Base-by-base conservation (phyloP, 2,888 invertebrate species). In the Coenonympha glycerion region DNA sequence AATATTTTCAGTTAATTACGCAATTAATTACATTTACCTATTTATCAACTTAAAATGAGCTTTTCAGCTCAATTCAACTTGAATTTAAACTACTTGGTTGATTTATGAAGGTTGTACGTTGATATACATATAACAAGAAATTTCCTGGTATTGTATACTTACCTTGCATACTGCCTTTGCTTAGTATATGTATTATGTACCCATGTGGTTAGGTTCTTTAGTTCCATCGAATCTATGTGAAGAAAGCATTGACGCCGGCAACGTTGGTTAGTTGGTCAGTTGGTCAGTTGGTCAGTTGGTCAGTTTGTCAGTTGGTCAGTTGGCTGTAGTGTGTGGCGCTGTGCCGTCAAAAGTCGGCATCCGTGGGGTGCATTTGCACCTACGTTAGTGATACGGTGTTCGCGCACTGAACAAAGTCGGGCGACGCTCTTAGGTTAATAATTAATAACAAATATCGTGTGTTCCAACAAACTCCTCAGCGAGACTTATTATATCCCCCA, bases 401-500 rank as follows among this genome's bases (percentile, higher is more conserved):
- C 63, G 66, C 63, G 66, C 63, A 53, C 65, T 67, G 83, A 80
- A 79, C 82, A 79, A 79, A 78, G 62, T 55, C 66, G 67, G 61
- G 64, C 61, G 66, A 63, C 63, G 66, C 60, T 52, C 60, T 71
- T 83, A 85, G 84, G 74, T 79, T 85, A 82, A 79, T 79, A 16
- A 69, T 66, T n/a, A n/a, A n/a, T n/a, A 63, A 78, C 5, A 69
- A 66, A 63, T 79, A 78, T 79, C 65, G 62, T 82, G 76, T 84
- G 84, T 82, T 65, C 69, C 72, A 82, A 83, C 84, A 84, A 84
- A 85, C 77, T 71, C 67, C 64, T 76, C 79, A 81, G 86, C 85
- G 86, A 82, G 85, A 81, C 73, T 66, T 64, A 59, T 54, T 59
- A 59, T 59, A 60, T 58, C 57, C 58, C 56, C 54, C 49, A 53